A percentile compares a stretch with the other conserved stretches of the same genome.
phyloP scores from a whole-genome alignment of 2,113 vertebrate species.

The Paradisaea rubra region DNA sequence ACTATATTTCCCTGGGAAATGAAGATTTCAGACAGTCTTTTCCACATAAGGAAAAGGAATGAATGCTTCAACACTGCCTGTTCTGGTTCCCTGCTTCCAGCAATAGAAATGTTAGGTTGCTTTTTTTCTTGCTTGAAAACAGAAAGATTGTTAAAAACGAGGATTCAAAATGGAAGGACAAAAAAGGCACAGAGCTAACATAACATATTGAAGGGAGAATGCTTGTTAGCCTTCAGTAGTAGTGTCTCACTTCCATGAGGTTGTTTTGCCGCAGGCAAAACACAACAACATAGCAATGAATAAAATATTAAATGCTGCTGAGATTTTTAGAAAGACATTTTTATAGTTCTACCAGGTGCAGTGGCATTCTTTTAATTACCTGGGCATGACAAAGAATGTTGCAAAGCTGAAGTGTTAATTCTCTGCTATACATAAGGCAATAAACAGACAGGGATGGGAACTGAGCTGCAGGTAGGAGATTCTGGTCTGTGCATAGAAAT shows the following conservation, averaged over 20 bases:
- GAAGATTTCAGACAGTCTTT: background rate
- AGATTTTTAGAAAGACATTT: conserved; percentile 21
- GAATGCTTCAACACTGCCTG: background rate
- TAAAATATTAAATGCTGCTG: conserved; percentile 10
- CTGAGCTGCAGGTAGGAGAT: background rate
- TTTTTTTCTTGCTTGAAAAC: background rate
- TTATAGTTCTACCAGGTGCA: background rate
- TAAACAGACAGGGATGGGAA: background rate
- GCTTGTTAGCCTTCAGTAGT: background rate
- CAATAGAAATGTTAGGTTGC: background rate
- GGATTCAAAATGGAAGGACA: background rate
- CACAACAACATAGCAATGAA: background rate
- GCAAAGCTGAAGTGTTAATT: background rate
- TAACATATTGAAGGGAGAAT: background rate
- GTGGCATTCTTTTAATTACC: conserved; percentile 17
- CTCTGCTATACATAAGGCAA: background rate
- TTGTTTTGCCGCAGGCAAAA: background rate
- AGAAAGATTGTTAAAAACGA: background rate
- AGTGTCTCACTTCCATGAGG: background rate
- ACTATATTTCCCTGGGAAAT: conserved; percentile 1
- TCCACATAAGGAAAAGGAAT: background rate
- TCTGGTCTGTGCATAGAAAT: background rate
- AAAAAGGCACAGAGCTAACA: background rate
- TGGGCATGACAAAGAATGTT: background rate
- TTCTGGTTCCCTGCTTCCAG: background rate